Conservation (phyloP, 1,140 invertebrate genomes). For the Lerema accius region DNA sequence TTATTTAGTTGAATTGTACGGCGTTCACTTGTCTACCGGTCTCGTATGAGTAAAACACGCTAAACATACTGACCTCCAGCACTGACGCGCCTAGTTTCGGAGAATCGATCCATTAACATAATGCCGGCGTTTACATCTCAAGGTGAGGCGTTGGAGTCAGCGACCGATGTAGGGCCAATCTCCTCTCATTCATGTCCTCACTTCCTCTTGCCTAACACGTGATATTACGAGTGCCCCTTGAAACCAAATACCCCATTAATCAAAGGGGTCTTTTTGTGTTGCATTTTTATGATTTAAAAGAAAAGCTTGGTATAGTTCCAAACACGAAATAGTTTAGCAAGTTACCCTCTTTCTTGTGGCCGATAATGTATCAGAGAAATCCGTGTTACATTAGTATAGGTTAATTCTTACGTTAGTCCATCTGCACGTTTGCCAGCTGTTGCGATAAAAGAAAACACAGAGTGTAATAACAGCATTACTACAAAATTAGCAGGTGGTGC, state of each 20-base stretch:
- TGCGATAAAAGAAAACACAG: not conserved
- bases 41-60: too few relatives aligned
- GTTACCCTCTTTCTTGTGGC: too few relatives aligned
- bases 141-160: conserved; percentile 48
- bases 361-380: too few relatives aligned
- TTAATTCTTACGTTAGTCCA: too few relatives aligned
- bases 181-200: conserved; percentile 39
- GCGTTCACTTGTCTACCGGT: too few relatives aligned
- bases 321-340: too few relatives aligned
- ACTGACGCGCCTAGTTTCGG: conserved; percentile 42
- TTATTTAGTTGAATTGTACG: too few relatives aligned
- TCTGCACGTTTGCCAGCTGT: too few relatives aligned
- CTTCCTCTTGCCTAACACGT: conserved; percentile 41
- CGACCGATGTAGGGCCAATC: conserved; percentile 52
- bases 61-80: conserved; percentile 38
- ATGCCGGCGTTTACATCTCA: conserved; percentile 43
- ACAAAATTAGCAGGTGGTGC: conserved; percentile 3
- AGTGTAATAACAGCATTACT: not conserved
- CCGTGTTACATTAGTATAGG: too few relatives aligned
- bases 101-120: conserved; percentile 45
- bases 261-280: not conserved
- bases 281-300: not conserved
- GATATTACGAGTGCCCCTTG: conserved; percentile 30
- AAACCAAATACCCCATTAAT: conserved; percentile 2
- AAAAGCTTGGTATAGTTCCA: too few relatives aligned